These are phyloP conservation scores for Glossosoma conforme DNA, from an alignment of 1,140 invertebrate genomes.

Conservation along the genomic window DNA sequence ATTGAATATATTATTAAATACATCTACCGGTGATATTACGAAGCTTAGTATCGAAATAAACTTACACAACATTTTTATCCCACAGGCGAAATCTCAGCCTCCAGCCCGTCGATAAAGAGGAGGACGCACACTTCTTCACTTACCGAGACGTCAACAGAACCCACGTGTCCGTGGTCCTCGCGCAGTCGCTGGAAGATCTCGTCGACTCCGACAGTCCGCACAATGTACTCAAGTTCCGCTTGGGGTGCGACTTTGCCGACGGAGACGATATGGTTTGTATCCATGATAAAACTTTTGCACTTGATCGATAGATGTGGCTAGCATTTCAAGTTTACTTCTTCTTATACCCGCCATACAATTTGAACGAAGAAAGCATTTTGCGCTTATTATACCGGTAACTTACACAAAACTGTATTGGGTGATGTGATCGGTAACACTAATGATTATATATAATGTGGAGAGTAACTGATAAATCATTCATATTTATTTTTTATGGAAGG, in stretches of 20 bases:
- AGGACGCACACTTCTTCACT: conserved; percentile 67
- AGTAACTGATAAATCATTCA: too few relatives aligned
- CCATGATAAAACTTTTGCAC: not conserved
- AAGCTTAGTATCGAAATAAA: too few relatives aligned
- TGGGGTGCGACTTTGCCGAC: conserved; percentile 58
- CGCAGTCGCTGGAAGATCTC: conserved; percentile 69
- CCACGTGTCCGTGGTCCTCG: conserved; percentile 65
- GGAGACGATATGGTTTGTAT: conserved; percentile 55
- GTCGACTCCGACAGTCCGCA: conserved; percentile 74
- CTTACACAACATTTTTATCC: conserved; percentile 26
- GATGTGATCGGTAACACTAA: too few relatives aligned
- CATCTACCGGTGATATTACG: too few relatives aligned
- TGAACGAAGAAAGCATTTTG: too few relatives aligned
- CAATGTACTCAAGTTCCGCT: conserved; percentile 77
- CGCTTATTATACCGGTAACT: too few relatives aligned
- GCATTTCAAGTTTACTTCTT: not conserved
- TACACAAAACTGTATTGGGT: too few relatives aligned
- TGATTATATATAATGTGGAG: too few relatives aligned
- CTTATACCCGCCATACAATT: too few relatives aligned
- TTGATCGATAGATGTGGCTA: not conserved
- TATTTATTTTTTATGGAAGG: too few relatives aligned
- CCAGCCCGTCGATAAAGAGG: conserved; percentile 65
- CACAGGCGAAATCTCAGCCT: conserved; percentile 59
- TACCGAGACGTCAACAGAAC: conserved; percentile 67
- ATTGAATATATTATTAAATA: too few relatives aligned